These are phyloP conservation scores for Elmis aenea DNA, from an alignment of 2,888 invertebrate genomes.

Conservation along the genomic window DNA sequence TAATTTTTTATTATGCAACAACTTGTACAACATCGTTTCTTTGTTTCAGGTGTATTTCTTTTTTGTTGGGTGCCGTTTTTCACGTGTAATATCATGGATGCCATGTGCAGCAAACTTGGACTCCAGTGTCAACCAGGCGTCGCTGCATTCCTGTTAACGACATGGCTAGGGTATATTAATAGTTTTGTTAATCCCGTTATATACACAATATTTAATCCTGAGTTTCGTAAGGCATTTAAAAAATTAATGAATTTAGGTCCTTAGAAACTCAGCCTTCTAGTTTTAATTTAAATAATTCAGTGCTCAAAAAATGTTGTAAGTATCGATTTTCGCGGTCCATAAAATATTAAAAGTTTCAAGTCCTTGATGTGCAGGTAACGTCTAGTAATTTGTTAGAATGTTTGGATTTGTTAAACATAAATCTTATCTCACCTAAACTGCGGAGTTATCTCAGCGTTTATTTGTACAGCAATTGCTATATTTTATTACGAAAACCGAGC, in stretches of 20 bases:
- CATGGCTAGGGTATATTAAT: conserved; percentile 98
- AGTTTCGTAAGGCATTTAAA: conserved; percentile 97
- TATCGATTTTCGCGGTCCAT: neutral
- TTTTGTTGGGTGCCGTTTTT: conserved; percentile 99
- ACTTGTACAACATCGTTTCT: no score
- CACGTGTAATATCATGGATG: conserved; percentile 95
- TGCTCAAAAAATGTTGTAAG: neutral
- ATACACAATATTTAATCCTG: conserved; percentile 94
- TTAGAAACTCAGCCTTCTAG: no score
- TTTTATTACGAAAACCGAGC: no score
- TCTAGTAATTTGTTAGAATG: no score
- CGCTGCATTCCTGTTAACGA: conserved; percentile 87
- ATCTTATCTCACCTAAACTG: no score
- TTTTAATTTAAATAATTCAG: conserved; percentile 1
- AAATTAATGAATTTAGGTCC: conserved; percentile 74
- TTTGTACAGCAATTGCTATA: no score
- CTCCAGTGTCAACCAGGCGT: conserved; percentile 77
- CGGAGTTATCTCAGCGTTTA: no score
- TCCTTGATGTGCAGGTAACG: no score
- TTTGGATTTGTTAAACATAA: no score
- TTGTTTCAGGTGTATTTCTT: conserved; percentile 87
- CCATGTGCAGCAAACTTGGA: conserved; percentile 84
- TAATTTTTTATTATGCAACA: no score
- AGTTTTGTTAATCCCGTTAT: conserved; percentile 91
- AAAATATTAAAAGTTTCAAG: conserved; percentile 3